These are phyloP conservation scores for Tachysurus fulvidraco DNA, from an alignment of 2,113 vertebrate species.

Conservation along the genomic window DNA sequence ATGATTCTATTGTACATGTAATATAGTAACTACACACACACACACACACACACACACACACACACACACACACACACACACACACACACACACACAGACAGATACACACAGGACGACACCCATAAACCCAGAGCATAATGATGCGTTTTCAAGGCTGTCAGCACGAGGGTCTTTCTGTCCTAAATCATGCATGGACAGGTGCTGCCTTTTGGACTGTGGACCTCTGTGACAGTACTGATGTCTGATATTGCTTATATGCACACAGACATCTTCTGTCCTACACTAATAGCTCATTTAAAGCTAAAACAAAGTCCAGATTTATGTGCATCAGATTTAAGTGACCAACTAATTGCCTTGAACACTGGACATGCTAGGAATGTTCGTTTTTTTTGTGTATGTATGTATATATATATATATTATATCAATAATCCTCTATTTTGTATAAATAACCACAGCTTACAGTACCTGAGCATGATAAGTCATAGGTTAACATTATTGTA, in stretches of 20 bases:
- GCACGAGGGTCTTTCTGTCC: conserved; percentile 9
- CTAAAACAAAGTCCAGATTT: background rate
- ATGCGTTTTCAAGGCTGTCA: conserved; percentile 30
- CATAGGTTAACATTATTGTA: background rate
- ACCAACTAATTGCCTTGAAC: background rate
- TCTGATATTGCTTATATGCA: conserved; percentile 23
- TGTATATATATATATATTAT: background rate
- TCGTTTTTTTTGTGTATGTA: background rate
- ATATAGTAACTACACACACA: background rate
- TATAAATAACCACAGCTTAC: background rate
- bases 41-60: background rate
- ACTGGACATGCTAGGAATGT: background rate
- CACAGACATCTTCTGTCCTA: conserved; percentile 16
- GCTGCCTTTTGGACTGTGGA: conserved; percentile 16
- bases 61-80: no score
- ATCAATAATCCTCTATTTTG: background rate
- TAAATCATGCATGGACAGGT: conserved; percentile 43
- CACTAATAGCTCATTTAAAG: background rate
- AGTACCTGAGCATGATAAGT: background rate
- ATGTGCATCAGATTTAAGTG: background rate
- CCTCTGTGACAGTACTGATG: conserved; percentile 28
- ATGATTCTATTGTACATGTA: background rate
- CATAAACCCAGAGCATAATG: conserved; percentile 22
- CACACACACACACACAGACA: no score
- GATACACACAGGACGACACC: conserved; percentile 12